Conservation (phyloP, 2,888 invertebrate species). For the Nephrotoma guestfalica region DNA sequence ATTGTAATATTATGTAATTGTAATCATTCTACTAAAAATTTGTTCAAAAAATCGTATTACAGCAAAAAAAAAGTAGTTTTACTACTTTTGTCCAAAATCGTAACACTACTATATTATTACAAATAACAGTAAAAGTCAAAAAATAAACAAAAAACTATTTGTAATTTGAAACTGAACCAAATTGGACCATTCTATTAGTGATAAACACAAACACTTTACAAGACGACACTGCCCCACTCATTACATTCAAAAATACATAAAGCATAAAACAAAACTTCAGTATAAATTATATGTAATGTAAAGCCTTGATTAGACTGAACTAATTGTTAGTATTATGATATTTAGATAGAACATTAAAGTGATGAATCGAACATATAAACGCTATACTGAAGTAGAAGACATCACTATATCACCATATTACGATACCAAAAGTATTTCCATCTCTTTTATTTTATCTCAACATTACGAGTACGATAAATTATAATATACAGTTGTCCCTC, state of each 20-base stretch:
- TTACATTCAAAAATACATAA: not conserved
- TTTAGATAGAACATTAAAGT: not conserved
- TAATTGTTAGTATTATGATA: not conserved
- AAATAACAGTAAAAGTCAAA: not conserved
- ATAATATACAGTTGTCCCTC: no score
- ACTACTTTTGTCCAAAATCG: not conserved
- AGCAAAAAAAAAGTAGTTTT: not conserved
- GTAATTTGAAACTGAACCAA: not conserved
- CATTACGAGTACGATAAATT: no score
- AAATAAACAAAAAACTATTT: not conserved
- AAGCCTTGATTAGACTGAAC: not conserved
- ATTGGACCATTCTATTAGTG: not conserved
- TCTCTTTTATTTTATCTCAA: no score
- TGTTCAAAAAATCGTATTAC: not conserved
- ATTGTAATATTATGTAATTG: not conserved
- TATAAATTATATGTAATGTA: not conserved
- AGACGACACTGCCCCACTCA: not conserved
- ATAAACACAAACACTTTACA: not conserved
- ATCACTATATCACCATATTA: no score
- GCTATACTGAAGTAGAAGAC: no score
- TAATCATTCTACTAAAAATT: not conserved
- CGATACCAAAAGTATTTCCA: no score
- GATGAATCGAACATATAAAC: not conserved
- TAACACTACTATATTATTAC: not conserved
- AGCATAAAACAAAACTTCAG: not conserved